Conservation (phyloP, 1,140 invertebrate species). For the Ctenoplectra terminalis region DNA sequence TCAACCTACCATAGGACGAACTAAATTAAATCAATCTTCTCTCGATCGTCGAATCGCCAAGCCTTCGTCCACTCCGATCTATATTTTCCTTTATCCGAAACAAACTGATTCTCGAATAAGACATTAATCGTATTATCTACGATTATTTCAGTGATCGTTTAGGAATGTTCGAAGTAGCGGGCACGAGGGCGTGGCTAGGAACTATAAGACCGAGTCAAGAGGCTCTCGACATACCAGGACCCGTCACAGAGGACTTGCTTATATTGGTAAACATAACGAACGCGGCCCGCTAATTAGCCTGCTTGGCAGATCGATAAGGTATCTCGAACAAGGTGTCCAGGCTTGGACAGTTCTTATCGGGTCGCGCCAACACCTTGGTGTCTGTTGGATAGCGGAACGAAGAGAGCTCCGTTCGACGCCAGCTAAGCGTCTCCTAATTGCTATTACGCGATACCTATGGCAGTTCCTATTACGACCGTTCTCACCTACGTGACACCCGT, state of each 20-base stretch:
- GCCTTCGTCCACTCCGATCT: too few species aligned
- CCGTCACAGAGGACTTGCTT: conserved; percentile 66
- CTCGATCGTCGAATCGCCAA: too few species aligned
- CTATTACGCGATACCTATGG: neutral
- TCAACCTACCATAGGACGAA: too few species aligned
- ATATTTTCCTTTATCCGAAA: too few species aligned
- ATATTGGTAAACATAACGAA: conserved; percentile 72
- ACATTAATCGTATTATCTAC: neutral
- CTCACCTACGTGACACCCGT: conserved; percentile 9
- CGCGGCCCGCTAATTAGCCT: conserved; percentile 54
- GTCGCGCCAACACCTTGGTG: neutral
- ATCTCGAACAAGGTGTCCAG: conserved; percentile 54
- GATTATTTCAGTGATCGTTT: conserved; percentile 72
- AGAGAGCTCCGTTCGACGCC: neutral
- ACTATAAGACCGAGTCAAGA: conserved; percentile 75
- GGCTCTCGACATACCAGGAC: conserved; percentile 73
- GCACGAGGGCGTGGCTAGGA: conserved; percentile 75
- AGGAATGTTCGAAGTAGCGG: conserved; percentile 76
- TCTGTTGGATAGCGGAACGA: neutral
- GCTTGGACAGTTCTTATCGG: conserved; percentile 39
- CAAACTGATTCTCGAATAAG: too few species aligned
- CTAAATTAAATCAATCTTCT: too few species aligned
- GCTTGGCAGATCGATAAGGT: conserved; percentile 52
- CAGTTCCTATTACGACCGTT: neutral
- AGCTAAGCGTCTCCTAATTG: neutral